Evolutionary conservation across 2,888 invertebrate genomes (phyloP), one percentile per base, ranked within the genome.

Genomic region (Ferdinandea cuprea): DNA sequence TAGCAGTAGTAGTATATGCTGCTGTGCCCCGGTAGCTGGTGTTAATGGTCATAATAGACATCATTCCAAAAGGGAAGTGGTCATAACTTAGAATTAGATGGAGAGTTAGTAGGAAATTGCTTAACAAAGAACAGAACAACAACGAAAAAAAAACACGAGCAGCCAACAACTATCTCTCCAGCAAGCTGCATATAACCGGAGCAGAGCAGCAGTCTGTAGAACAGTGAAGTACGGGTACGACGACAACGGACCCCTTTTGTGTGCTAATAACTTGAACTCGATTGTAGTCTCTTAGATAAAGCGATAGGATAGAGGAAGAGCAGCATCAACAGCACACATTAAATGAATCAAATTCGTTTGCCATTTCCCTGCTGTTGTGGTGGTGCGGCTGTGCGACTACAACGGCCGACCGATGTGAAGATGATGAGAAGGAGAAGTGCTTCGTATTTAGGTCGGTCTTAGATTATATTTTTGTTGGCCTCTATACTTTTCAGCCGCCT

Each of bases 231-330:
- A 40, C 9, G 30, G n/a, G n/a, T n/a, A n/a, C n/a, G n/a, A n/a
- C n/a, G n/a, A n/a, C n/a, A 59, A 66, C 13, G 56, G 74, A 42
- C 78, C 72, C 63, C 72, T 52, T 83, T 72, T 78, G 72, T 83
- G 83, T 83, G 78, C 80, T 80, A 80, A 80, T 80, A 80, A 80
- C 80, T 80, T 80, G 68, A 78, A 83, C 83, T 83, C 83, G 83
- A 78, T 83, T 83, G 78, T 63, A 71, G 71, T 52, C 19, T 52
- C 19, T 28, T 50, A 71, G 65, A 76, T 58, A 44, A 58, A 80
- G 59, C 46, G 52, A 69, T 68, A 68, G 54, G 44, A 44, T 19
- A 35, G n/a, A n/a, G 19, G 77, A 65, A 71, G 65, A 66, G 15
- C 30, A 71, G 76, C 61, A n/a, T n/a, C n/a, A 72, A 9, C 17